A percentile compares a stretch with the other conserved stretches of the same genome.
Evolutionary conservation across 2,888 invertebrate genomes (phyloP).

Genomic region (Trypoxylon attenuatum): DNA sequence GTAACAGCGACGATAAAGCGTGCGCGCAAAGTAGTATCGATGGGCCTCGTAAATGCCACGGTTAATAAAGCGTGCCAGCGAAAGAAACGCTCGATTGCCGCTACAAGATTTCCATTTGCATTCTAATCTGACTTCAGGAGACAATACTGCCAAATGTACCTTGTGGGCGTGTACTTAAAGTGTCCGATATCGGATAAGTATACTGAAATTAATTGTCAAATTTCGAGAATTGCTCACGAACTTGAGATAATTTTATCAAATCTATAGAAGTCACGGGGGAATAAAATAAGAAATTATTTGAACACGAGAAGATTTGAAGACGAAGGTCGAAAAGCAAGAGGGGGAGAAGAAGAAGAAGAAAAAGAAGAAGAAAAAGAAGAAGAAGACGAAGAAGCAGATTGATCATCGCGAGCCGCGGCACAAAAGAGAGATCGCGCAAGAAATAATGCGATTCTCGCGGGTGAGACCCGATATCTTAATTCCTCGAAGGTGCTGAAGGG

Average conservation of each 20-base stretch:
- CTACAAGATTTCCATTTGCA: neutral
- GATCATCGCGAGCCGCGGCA: neutral
- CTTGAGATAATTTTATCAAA: no score
- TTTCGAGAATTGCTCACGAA: no score
- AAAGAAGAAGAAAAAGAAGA: no score
- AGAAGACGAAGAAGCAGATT: neutral
- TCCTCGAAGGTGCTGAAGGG: slow-evolving; percentile 60
- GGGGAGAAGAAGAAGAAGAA: no score
- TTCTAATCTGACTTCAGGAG: neutral
- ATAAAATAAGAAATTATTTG: no score
- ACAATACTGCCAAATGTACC: no score
- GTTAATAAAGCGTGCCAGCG: slow-evolving; percentile 44
- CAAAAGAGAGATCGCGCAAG: slow-evolving; percentile 50
- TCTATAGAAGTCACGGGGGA: no score
- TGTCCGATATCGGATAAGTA: no score
- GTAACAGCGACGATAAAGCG: slow-evolving; percentile 47
- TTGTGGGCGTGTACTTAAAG: no score
- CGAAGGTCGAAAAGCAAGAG: no score
- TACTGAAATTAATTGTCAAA: no score
- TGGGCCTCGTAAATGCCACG: slow-evolving; percentile 44
- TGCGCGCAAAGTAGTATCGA: slow-evolving; percentile 23
- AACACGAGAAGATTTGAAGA: no score
- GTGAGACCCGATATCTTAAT: slow-evolving; percentile 67
- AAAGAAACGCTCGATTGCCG: slow-evolving; percentile 32
- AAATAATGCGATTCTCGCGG: slow-evolving; percentile 63